Percentiles rank a stretch among this genome's conserved stretches.
Conservation (phyloP, 2,113 vertebrate genomes). For the Hiodon alosoides region DNA sequence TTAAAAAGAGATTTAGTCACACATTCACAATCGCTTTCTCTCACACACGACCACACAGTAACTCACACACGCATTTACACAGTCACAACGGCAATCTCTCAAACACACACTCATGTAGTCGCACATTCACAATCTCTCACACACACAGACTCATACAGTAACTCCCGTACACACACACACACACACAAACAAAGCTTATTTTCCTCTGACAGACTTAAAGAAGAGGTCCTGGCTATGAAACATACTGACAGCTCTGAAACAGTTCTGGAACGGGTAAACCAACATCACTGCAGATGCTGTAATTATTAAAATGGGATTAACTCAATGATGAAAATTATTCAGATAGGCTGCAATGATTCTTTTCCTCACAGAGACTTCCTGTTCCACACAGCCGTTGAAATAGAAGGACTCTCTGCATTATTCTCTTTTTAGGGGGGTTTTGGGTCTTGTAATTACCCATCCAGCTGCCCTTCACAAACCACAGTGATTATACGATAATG, state of each 20-base stretch:
- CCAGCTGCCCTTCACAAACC: constrained; percentile 45
- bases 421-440: constrained; percentile 1
- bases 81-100: not conserved
- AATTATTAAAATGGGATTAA: constrained; percentile 60
- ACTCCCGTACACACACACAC: not conserved
- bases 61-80: constrained; percentile 11
- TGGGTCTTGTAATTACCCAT: constrained; percentile 21
- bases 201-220: constrained; percentile 24
- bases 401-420: constrained; percentile 31
- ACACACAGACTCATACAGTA: not conserved
- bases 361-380: constrained; percentile 44
- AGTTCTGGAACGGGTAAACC: constrained; percentile 30
- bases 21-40: not conserved
- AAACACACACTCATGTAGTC: not conserved
- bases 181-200: no score
- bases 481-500: constrained; percentile 44
- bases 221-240: constrained; percentile 29
- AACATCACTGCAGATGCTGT: constrained; percentile 60
- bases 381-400: constrained; percentile 48
- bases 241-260: constrained; percentile 46
- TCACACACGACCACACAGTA: not conserved
- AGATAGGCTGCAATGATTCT: constrained; percentile 46
- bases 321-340: constrained; percentile 56
- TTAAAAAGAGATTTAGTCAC: not conserved
- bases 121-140: no score